Evolutionary conservation across 2,113 vertebrate species (phyloP), one percentile per base, ranked within the genome.

Genomic region (Steatornis caripensis): DNA sequence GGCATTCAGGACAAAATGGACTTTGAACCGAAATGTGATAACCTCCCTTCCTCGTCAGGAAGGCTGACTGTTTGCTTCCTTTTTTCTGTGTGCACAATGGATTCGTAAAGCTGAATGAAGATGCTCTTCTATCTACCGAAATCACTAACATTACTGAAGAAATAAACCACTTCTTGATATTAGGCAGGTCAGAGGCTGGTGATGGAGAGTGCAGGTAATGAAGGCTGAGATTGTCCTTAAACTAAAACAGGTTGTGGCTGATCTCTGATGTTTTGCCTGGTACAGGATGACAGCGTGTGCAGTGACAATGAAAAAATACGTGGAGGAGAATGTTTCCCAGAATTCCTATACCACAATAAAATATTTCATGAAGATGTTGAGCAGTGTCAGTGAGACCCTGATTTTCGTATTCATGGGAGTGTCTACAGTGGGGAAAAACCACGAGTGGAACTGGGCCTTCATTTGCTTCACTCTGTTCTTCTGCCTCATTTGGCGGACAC

Each of bases 381-480:
- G 99, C 98, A 99, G 99, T 5, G 98, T 99, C 93, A 99, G 99
- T 0, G 99, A 99, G 96, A 99, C 99, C 21, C 97, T 99, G 79
- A 99, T 99, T 95, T 99, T 99, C 82, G 98, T 99, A 84, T 99
- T 99, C 98, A 98, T 99, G 98, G 99, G 99, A 5, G 99, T 99
- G 48, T 99, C 99, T 94, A 99, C 99, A 15, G 93, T 99, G 26
- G 99, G 99, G 21, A 99, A 99, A 39, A 98, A 99, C 17, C 99
- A 99, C 0, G 99, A 99, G 79, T 99, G 99, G 99, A 99, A 99
- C 98, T 99, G 99, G 99, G 99, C 98, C 78, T 99, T 99, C 91
- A 94, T 99, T 94, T 96, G 98, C 96, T 99, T 98, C 98, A 99
- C 99, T 1, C 91, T 99, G 80, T 86, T 98, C 68, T 99, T 99